Evolutionary conservation across 2,888 invertebrate species (phyloP).

Genomic region (Drosophila robusta): DNA sequence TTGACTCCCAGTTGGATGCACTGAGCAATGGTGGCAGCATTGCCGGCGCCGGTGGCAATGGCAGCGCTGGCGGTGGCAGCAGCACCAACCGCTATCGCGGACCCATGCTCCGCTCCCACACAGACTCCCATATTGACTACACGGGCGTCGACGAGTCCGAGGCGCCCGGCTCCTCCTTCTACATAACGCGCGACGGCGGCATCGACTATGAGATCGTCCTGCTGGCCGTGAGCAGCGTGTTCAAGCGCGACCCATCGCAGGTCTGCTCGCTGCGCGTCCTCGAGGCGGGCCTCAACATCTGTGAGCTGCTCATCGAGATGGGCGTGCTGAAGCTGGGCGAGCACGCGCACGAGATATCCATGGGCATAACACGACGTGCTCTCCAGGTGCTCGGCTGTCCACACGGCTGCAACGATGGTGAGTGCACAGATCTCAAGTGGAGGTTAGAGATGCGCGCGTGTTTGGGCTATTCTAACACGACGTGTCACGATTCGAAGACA

Average conservation of each 20-base stretch:
- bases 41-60: slow-evolving; percentile 70
- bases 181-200: slow-evolving; percentile 97
- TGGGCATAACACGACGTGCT: slow-evolving; percentile 84
- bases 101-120: slow-evolving; percentile 93
- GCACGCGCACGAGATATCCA: slow-evolving; percentile 85
- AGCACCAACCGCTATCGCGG: slow-evolving; percentile 84
- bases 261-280: slow-evolving; percentile 93
- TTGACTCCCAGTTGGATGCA: slow-evolving; percentile 92
- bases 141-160: slow-evolving; percentile 94
- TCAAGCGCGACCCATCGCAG: slow-evolving; percentile 92
- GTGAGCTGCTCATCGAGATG: slow-evolving; percentile 96
- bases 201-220: slow-evolving; percentile 94
- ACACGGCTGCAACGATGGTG: slow-evolving; percentile 94
- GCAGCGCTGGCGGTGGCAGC: slow-evolving; percentile 73
- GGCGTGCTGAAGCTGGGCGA: slow-evolving; percentile 89
- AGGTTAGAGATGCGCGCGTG: neutral
- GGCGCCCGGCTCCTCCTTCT: slow-evolving; percentile 94
- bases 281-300: slow-evolving; percentile 95
- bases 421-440: slow-evolving; percentile 7
- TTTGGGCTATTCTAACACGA: too few species aligned
- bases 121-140: slow-evolving; percentile 96
- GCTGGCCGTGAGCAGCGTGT: slow-evolving; percentile 94
- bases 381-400: slow-evolving; percentile 96
- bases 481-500: too few species aligned
- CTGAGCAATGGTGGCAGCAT: slow-evolving; percentile 82